These are phyloP conservation scores for Megalops atlanticus DNA, from an alignment of 2,113 vertebrate species.

Conservation along the genomic window DNA sequence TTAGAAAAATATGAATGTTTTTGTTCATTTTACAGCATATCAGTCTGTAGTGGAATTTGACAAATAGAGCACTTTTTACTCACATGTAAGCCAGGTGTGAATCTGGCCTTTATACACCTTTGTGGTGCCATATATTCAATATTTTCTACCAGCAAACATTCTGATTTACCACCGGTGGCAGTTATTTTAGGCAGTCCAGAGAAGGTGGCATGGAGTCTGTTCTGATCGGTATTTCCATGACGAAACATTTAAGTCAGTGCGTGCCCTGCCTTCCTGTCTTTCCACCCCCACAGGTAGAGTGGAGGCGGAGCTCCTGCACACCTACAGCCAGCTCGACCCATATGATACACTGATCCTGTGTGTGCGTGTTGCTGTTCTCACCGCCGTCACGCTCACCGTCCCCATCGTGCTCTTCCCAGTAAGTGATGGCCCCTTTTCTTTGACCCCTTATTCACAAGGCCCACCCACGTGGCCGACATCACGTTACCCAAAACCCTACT, in stretches of 20 bases:
- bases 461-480: not conserved
- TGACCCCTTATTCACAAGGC: not conserved
- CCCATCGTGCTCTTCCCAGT: slow-evolving; percentile 97
- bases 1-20: not conserved
- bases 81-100: not conserved
- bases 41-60: not conserved
- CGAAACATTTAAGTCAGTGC: not conserved
- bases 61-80: not conserved
- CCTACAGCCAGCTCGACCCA: slow-evolving; percentile 87
- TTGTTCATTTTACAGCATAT: not conserved
- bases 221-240: not conserved
- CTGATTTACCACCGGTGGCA: too few relatives aligned
- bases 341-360: slow-evolving; percentile 92
- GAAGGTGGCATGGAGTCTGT: too few relatives aligned
- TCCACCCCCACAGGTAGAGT: slow-evolving; percentile 69
- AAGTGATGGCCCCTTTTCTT: slow-evolving; percentile 51
- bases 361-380: slow-evolving; percentile 93
- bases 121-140: not conserved
- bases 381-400: slow-evolving; percentile 91
- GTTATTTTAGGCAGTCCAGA: too few relatives aligned
- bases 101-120: not conserved
- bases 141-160: not conserved
- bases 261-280: not conserved
- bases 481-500: too few relatives aligned
- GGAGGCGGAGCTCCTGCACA: slow-evolving; percentile 92